Base-by-base conservation (phyloP, 2,113 vertebrate species). In the Patagioenas fasciata region DNA sequence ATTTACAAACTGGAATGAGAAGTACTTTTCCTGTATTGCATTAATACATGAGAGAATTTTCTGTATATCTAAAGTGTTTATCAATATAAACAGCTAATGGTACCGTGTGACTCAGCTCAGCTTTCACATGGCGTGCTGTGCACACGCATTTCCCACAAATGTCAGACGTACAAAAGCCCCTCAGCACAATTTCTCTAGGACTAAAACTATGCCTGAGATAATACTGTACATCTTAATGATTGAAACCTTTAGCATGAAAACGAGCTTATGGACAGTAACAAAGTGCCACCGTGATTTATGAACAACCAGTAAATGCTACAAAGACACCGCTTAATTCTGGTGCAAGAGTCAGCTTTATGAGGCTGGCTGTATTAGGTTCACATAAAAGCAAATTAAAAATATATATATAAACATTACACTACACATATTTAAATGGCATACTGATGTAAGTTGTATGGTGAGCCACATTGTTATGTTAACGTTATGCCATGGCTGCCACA, bases 281-380 rank as follows among this genome's bases (percentile, higher is more conserved):
- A 91, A 93, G 67, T 29, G 34, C 72, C 75, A 74, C 60, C 9
- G 0, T 23, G 67, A 92, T 90, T 92, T 93, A 83, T n/a, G 79
- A 48, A 7, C 32, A 34, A 65, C 67, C 81, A 57, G 60, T 54
- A 94, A 88, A 93, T 10, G 64, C 58, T 60, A 29, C 38, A 50
- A 66, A 94, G 60, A 6, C 42, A 25, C 24, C 0, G 0, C 60
- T 80, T 74, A 78, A 73, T 81, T 80, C 85, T 86, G 75, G 85
- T 84, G 44, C 75, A 83, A 74, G 85, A 94, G 58, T 16, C 58
- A 96, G 48, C 38, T 95, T 91, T 88, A 91, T 3, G 67, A 91
- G 42, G 64, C 32, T 88, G 72, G 47, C 34, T 38, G 71, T 42
- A 80, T 91, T 85, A 93, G 67, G 47, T 21, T 82, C 67, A 17